These are phyloP conservation scores for Buathra laborator DNA, from an alignment of 2,888 invertebrate species.

Conservation along the genomic window DNA sequence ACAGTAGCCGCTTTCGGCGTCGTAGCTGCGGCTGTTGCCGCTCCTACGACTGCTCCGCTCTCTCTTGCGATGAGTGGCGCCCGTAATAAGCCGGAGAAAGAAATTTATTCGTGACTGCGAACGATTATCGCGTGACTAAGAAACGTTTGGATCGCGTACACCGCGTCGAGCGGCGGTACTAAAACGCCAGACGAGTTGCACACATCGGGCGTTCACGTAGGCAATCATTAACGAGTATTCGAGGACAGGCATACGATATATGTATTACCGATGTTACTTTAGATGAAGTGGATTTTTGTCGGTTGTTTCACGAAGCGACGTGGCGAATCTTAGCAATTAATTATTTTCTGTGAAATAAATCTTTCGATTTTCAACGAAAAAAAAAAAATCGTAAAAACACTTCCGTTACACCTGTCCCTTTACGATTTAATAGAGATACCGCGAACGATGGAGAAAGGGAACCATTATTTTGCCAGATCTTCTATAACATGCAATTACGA, in stretches of 20 bases:
- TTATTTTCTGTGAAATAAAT: background rate
- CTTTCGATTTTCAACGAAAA: background rate
- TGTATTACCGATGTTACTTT: slow-evolving; percentile 1
- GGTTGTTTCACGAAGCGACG: background rate
- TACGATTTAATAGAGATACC: background rate
- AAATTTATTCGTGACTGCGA: slow-evolving; percentile 55
- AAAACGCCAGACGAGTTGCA: slow-evolving; percentile 52
- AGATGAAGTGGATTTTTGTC: background rate
- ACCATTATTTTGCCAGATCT: background rate
- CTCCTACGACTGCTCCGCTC: background rate
- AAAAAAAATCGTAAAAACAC: background rate
- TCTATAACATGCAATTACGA: slow-evolving; percentile 5
- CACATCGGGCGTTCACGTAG: slow-evolving; percentile 36
- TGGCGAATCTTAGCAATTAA: background rate
- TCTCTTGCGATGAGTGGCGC: background rate
- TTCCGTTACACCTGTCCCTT: background rate
- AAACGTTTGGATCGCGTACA: slow-evolving; percentile 35
- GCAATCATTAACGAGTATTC: slow-evolving; percentile 59
- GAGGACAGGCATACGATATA: slow-evolving; percentile 34
- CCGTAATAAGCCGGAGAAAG: slow-evolving; percentile 23
- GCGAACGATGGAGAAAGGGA: background rate
- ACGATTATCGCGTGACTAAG: slow-evolving; percentile 62
- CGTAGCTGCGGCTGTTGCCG: background rate
- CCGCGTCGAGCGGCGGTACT: slow-evolving; percentile 19
- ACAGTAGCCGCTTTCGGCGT: slow-evolving; percentile 43